Evolutionary conservation across 2,888 invertebrate species (phyloP).

Genomic region (Sarcophaga variegata): DNA sequence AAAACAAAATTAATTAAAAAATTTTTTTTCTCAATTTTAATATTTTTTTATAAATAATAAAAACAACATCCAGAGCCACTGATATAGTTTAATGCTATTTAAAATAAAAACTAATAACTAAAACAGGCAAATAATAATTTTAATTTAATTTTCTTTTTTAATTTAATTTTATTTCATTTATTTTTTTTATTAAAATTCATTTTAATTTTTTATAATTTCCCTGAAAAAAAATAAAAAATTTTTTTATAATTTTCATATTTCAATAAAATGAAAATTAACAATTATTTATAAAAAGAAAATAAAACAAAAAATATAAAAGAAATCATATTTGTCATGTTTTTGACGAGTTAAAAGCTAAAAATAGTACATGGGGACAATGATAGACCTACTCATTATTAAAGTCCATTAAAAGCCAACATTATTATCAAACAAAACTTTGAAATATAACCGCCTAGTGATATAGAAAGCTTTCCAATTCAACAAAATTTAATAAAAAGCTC

Average conservation of each 20-base stretch:
- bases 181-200: neutral
- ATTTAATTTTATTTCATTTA: neutral
- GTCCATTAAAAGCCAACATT: too few relatives aligned
- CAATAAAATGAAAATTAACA: constrained; percentile 31
- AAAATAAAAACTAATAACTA: constrained; percentile 51
- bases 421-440: too few relatives aligned
- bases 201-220: neutral
- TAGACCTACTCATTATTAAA: too few relatives aligned
- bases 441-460: too few relatives aligned
- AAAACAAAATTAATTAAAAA: too few relatives aligned
- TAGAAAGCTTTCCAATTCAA: neutral
- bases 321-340: neutral
- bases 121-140: neutral
- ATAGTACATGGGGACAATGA: neutral
- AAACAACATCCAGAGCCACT: constrained; percentile 79
- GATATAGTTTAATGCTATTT: constrained; percentile 77
- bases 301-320: neutral
- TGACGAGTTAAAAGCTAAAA: constrained; percentile 1
- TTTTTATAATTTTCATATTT: constrained; percentile 32
- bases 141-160: constrained; percentile 8
- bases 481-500: neutral
- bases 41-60: constrained; percentile 28
- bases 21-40: neutral
- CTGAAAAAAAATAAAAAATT: neutral
- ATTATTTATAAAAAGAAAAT: constrained; percentile 18